phyloP scores from a whole-genome alignment of 2,113 vertebrate genomes.

The Podiceps cristatus region DNA sequence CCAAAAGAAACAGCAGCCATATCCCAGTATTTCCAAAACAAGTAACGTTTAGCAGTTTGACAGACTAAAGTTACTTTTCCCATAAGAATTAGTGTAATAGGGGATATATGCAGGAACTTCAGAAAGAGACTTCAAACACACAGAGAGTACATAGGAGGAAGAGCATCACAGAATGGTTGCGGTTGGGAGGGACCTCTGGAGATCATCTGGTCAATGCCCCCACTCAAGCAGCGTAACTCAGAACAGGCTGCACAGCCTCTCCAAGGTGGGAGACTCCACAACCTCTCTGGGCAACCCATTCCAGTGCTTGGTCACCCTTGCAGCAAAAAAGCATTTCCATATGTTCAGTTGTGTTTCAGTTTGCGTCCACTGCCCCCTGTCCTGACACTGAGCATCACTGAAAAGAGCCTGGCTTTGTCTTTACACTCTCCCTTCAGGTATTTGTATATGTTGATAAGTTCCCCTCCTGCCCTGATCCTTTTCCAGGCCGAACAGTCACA shows the following conservation, averaged over 20 bases:
- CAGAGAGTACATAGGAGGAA: not conserved
- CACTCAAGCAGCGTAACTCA: not conserved
- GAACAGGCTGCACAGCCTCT: not conserved
- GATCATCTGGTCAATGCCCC: not conserved
- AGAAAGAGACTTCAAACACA: not conserved
- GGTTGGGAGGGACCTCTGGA: not conserved
- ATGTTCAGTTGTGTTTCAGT: not conserved
- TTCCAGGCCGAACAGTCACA: not conserved
- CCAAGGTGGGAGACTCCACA: not conserved
- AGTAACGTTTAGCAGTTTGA: not conserved
- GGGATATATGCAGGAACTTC: not conserved
- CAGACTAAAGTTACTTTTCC: not conserved
- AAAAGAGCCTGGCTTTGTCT: not conserved
- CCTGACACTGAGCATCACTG: not conserved
- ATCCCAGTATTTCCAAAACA: not conserved
- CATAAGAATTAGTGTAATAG: not conserved
- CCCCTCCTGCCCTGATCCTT: not conserved
- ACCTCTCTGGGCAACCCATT: not conserved
- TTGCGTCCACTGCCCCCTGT: not conserved
- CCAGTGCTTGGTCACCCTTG: not conserved
- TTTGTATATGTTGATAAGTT: not conserved
- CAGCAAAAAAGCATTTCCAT: not conserved
- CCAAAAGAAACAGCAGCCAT: not conserved
- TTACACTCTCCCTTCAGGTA: not conserved
- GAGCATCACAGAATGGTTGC: not conserved